A percentile compares a stretch with the other conserved stretches of the same genome.
Evolutionary conservation across 2,113 vertebrate species (phyloP).

Genomic region (Mungos mungo): DNA sequence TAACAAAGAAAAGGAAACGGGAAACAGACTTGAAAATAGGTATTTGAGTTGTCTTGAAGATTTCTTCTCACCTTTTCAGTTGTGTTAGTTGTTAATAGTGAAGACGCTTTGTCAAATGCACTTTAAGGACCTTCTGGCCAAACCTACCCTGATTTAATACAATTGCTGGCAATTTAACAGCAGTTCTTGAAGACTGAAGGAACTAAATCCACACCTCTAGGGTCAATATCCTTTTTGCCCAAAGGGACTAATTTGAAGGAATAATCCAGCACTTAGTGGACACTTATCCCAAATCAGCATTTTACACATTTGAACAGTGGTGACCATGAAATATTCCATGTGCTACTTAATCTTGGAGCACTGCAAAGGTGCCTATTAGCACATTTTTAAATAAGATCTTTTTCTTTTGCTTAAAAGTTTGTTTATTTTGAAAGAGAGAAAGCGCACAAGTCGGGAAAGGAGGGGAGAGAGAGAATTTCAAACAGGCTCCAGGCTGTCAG

Average conservation of each 20-base stretch:
- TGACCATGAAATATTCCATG: neutral
- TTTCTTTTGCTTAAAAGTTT: neutral
- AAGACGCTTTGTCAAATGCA: neutral
- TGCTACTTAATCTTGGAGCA: neutral
- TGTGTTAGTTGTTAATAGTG: neutral
- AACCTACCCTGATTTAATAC: neutral
- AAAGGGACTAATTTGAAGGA: neutral
- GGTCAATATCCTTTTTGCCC: neutral
- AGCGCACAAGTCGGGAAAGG: no score
- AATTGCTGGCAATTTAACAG: neutral
- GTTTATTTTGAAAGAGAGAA: no score
- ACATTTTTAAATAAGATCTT: neutral
- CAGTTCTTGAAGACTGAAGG: neutral
- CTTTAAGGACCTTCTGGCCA: neutral
- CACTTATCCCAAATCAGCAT: neutral
- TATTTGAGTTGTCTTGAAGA: neutral
- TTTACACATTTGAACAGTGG: neutral
- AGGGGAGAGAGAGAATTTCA: no score
- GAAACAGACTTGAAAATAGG: neutral
- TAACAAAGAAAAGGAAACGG: neutral
- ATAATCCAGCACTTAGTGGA: neutral
- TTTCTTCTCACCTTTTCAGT: neutral
- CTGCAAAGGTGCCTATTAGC: neutral
- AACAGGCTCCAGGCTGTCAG: no score
- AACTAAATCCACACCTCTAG: neutral